These are phyloP conservation scores for Falcunculus frontatus DNA, from an alignment of 2,113 vertebrate genomes.

Conservation along the genomic window DNA sequence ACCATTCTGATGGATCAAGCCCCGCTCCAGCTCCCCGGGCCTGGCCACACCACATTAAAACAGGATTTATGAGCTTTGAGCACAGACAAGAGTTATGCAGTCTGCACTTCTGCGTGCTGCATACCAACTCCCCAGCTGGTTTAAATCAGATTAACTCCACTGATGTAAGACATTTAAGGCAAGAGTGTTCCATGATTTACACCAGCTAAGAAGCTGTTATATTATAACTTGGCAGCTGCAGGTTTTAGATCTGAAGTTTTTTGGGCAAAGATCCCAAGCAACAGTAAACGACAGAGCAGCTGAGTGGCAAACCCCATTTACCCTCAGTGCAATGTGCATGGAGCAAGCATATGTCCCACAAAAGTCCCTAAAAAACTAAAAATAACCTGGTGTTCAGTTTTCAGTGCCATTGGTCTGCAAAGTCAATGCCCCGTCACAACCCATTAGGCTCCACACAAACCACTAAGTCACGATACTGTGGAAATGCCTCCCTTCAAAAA, in stretches of 20 bases:
- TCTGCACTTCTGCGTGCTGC: constrained; percentile 13
- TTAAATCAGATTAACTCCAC: constrained; percentile 59
- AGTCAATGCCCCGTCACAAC: not conserved
- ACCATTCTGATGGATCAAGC: not conserved
- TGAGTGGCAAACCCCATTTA: not conserved
- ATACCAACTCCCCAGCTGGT: constrained; percentile 44
- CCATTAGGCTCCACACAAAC: not conserved
- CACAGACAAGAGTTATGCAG: constrained; percentile 38
- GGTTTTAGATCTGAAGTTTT: constrained; percentile 22
- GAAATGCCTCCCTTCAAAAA: not conserved
- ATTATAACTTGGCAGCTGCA: constrained; percentile 31
- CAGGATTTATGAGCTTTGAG: not conserved
- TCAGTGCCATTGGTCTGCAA: not conserved
- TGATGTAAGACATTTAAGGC: constrained; percentile 51
- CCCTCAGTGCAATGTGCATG: not conserved
- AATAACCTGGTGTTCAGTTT: not conserved
- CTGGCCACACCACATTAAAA: not conserved
- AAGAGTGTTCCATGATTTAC: constrained; percentile 42
- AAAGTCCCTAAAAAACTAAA: not conserved
- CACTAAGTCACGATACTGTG: not conserved
- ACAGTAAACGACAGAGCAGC: not conserved
- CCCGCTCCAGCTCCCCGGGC: not conserved
- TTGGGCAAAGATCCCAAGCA: constrained; percentile 23
- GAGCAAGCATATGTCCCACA: not conserved
- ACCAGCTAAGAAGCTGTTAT: constrained; percentile 42